Evolutionary conservation across 2,113 vertebrate species (phyloP), one percentile per base, ranked within the genome.

Genomic region (Uria aalge): DNA sequence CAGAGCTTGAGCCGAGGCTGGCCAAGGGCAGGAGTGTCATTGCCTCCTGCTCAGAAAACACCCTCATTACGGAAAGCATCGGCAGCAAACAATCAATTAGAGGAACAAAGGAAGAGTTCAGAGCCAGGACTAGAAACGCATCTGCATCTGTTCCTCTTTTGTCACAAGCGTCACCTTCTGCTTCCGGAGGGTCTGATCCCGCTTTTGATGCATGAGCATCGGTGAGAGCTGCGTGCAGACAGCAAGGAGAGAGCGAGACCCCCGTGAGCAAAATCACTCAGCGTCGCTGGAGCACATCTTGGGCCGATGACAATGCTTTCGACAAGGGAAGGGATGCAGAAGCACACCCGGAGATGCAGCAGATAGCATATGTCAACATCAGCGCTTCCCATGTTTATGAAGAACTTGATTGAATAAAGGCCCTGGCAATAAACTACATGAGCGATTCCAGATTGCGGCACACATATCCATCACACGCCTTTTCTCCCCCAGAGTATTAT

Each of bases 211-310:
- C 40, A 68, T 4, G 17, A 78, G 29, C 62, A 38, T 34, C 2
- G 1, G 19, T 0, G 0, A 72, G 40, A 85, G 30, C 59, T 69
- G n/a, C n/a, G 9, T 4, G 67, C 20, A n/a, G 24, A 4, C 4
- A 56, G 32, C 52, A 79, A 92, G 63, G 52, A 57, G 30, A 90
- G 43, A 84, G 67, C 30, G 29, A 95, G 45, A 56, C 6, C 24
- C 74, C 74, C 4, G 1, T 14, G 22, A 88, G 45, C 50, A 88
- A 74, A 93, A 83, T 36, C 74, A 67, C 34, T 64, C 72, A 55
- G 5, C 30, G 14, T 8, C 52, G 22, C 45, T 74, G 56, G 47
- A 86, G 53, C 29, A 16, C 62, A 77, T 81, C 82, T 85, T 5
- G 7, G 60, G 74, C 80, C 73, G 43, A 27, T 74, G 52, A 20